Evolutionary conservation across 2,797 vertebrate species (phyloP), one percentile per base, ranked within the genome.

Genomic region (Pterois miles): DNA sequence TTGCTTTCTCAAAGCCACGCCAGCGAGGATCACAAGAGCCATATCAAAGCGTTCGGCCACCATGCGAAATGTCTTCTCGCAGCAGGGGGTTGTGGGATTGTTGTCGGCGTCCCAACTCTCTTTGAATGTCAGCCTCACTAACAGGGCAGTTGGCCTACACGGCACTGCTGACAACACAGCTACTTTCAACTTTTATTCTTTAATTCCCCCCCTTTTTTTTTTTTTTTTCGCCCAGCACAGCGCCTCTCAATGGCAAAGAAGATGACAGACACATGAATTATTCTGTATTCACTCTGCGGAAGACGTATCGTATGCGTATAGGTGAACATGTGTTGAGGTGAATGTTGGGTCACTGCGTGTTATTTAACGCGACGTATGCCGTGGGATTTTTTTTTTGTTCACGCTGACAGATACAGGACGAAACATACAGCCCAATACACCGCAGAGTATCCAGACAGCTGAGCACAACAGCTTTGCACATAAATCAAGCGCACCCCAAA

Each of bases 81-180:
- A 91, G 94, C 92, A 71, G 92, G 93, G 78, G 91, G 90, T 78
- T 88, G 89, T 88, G 91, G 89, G 92, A 94, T 93, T 94, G 92
- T 93, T 92, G 92, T 90, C 88, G 75, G 79, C 88, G 68, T 90
- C 91, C 91, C 85, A 76, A 87, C 86, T 90, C 86, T 86, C 93
- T 94, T 94, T 94, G 92, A 94, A 94, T 91, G 91, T 93, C 92
- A 92, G 90, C 90, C 91, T 93, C 90, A 86, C 92, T 94, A 94
- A 94, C 93, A 92, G 91, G 92, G 89, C 89, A 91, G 88, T 86
- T 87, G 88, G 91, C 83, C 90, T 89, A 84, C 90, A 90, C 68
- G 77, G 74, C 87, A 88, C 84, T 76, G 84, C 87, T 86, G 90
- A 91, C 91, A 92, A 88, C 90, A 88, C 80, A 86, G 88, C 84